Evolutionary conservation across 2,113 vertebrate genomes (phyloP), one percentile per base, ranked within the genome.

Genomic region (Microtus pennsylvanicus): DNA sequence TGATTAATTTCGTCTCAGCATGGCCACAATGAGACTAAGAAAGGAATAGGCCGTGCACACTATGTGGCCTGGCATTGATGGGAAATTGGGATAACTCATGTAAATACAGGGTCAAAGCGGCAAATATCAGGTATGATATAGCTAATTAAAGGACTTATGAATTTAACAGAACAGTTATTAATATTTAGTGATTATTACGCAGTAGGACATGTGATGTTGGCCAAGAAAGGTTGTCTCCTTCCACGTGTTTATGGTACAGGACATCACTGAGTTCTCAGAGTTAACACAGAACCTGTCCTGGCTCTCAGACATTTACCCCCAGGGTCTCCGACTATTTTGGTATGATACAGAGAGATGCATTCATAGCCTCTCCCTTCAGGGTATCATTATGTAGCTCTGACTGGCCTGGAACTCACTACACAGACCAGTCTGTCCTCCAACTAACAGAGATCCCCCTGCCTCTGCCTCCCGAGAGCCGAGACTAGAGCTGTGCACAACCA

Each of bases 41-140:
- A n/a, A 78, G 16, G 17, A 45, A 69, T 0, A 50, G 75, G 6
- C 33, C 13, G n/a, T 93, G 52, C 10, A 80, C 58, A 74, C 35
- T 30, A 74, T 28, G 58, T 75, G 75, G 24, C 50, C 38, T 61
- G 52, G 81, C 72, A 61, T 3, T 52, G 45, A 22, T 61, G 45
- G 65, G 58, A 85, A 80, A 42, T 35, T 45, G 96, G 87, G 85
- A 35, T 89, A 12, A 85, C 28, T 94, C n/a, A 55, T 96, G 85
- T 81, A 90, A 93, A 87, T 35, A 88, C 10, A 72, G 45, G 30
- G 16, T 28, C 21, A 65, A 94, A 75, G 86, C 9, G 47, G 26
- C 22, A 95, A 52, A 61, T 85, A 67, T 7, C 19, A 88, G 28
- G 13, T 81, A 26, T 93, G 77, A 89, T 77, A 75, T 63, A 70